A percentile compares a stretch with the other conserved stretches of the same genome.
Conservation (phyloP, 1,140 invertebrate genomes). For the Bradynema listronoti region DNA sequence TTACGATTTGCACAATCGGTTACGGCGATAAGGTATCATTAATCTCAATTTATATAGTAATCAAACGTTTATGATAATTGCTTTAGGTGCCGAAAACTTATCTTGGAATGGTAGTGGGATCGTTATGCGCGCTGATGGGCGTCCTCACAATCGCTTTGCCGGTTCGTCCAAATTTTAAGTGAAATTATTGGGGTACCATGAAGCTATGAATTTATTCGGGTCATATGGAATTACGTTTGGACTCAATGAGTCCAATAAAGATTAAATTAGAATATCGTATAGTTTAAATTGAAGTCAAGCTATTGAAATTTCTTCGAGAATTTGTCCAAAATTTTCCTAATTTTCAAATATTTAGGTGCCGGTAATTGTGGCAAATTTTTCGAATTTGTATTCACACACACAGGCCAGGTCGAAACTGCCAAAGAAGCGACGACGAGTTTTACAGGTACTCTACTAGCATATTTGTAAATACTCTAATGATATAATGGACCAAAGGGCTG, state of each 20-base stretch:
- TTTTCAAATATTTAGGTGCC: no score
- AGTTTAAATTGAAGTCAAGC: no score
- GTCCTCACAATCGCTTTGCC: constrained; percentile 83
- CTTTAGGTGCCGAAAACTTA: constrained; percentile 58
- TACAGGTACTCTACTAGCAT: constrained; percentile 19
- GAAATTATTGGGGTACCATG: constrained; percentile 60
- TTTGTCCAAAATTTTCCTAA: no score
- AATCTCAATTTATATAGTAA: constrained; percentile 74
- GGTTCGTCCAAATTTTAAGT: no score
- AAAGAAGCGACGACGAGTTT: constrained; percentile 48
- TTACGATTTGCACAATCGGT: constrained; percentile 58
- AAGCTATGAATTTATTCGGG: not conserved
- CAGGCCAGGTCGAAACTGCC: constrained; percentile 66
- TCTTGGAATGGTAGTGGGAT: constrained; percentile 73
- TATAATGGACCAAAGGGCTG: not conserved
- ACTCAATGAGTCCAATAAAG: no score
- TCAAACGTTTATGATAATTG: constrained; percentile 60
- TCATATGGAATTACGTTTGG: not conserved
- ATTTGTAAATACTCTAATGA: not conserved
- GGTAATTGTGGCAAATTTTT: constrained; percentile 96
- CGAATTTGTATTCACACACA: constrained; percentile 97
- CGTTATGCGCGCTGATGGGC: constrained; percentile 77
- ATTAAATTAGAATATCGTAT: no score
- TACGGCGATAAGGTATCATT: constrained; percentile 70
- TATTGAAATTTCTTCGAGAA: no score